Conservation (phyloP, 1,140 invertebrate species). For the Heterodera carotae region DNA sequence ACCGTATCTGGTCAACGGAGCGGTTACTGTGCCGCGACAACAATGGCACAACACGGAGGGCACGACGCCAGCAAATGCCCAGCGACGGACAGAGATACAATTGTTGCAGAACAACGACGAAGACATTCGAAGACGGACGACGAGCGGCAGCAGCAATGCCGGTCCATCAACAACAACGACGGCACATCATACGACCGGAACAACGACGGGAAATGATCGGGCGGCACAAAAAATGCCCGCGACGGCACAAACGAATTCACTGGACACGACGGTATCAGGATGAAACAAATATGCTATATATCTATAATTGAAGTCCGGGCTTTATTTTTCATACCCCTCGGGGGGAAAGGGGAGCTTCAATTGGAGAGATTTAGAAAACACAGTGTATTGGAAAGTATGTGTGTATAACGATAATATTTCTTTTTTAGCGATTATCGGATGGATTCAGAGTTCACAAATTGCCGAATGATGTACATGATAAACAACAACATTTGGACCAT, state of each 20-base stretch:
- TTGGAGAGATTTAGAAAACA: no score
- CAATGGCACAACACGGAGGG: not conserved
- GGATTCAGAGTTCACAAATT: not conserved
- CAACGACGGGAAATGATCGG: no score
- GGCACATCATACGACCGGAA: no score
- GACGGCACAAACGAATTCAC: not conserved
- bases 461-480: not conserved
- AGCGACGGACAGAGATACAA: not conserved
- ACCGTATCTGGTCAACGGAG: not conserved
- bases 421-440: not conserved
- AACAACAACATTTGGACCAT: no score
- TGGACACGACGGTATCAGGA: not conserved
- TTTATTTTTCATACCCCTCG: no score
- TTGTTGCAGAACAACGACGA: not conserved
- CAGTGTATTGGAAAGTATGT: no score
- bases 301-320: no score
- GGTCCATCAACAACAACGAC: not conserved
- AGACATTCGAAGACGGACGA: no score
- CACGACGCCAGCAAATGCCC: not conserved
- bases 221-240: no score
- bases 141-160: not conserved
- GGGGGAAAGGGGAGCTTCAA: no score
- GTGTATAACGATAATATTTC: not conserved
- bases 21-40: not conserved
- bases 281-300: no score